Evolutionary conservation across 2,113 vertebrate species (phyloP), one percentile per base, ranked within the genome.

Genomic region (Oreotrochilus melanogaster): DNA sequence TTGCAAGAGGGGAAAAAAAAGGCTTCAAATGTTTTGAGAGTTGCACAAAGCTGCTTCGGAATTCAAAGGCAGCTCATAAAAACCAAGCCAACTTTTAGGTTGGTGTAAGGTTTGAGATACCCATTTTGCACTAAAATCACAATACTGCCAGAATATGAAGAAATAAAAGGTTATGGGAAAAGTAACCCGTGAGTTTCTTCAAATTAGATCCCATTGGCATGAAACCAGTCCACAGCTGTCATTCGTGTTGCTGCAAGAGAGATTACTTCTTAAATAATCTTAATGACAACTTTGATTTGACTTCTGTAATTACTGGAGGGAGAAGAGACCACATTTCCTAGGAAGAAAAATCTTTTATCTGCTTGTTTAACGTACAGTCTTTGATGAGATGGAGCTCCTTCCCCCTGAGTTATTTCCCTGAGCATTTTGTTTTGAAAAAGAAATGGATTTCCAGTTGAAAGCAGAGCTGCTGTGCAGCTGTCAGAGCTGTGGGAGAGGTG

Each of bases 231-330:
- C 92, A 88, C 71, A 91, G 79, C 51, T 92, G 67, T 84, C 71
- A 91, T n/a, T 78, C 72, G 71, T 51, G 56, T 51, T 82, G 33
- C 48, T 96, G 69, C 64, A 86, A 88, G 71, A 92, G 81, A 91
- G 66, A 86, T 43, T 91, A 89, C 27, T 76, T 64, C 81, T 95
- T 82, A 94, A 95, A 95, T 93, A 95, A 94, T 82, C 42, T 89
- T 96, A 96, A 95, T 51, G 74, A 86, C 78, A 95, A 93, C 62
- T 95, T 89, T 93, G 91, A 95, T 97, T 97, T 93, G 62, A 93
- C 87, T 93, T 89, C 60, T 86, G 30, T 94, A 95, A 88, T 96
- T 91, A 95, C 75, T 78, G 86, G 67, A 62, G 88, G 58, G 79
- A 93, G 82, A 96, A 92, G 71, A 60, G 84, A 82, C 67, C 7